Evolutionary conservation across 2,797 vertebrate species (phyloP), one percentile per base, ranked within the genome.

Genomic region (Lycodopsis pacificus): DNA sequence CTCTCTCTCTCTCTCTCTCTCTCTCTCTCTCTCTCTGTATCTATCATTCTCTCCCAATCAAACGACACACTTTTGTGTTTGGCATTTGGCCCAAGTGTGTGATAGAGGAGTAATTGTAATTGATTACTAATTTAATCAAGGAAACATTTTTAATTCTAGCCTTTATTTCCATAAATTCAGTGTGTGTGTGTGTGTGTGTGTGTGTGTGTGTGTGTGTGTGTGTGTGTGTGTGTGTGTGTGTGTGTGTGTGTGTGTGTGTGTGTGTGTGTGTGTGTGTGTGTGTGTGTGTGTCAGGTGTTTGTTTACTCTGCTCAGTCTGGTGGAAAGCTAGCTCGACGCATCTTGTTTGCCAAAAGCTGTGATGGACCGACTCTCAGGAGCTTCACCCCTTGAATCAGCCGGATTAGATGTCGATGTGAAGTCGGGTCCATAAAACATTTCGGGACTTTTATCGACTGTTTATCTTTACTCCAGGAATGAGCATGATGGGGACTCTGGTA

Each of bases 1-100:
- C 70, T 84, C 44, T 79, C 81, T 79, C 76, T 86, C 86, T 86
- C 82, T 82, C 78, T 74, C 72, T 83, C 53, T 3, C 86, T 79
- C 77, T 73, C 40, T 51, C 38, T 51, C 30, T 5, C 30, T 32
- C 32, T 32, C 32, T 32, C 40, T 72, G n/a, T 59, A 5, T 70
- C 44, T 49, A 62, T 57, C 42, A 12, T 80, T 77, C 68, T 40
- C 34, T 34, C 49, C 34, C 36, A 42, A 40, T 85, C 77, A 86
- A 76, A 74, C 61, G 40, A 56, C 27, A 66, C 5, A n/a, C 63
- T 81, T 80, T 76, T 80, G 62, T 42, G 36, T 75, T 66, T 86
- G 79, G 63, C 69, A 74, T 58, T 27, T 57, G 67, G 67, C 79
- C 70, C 57, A 48, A 44, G 30, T 42, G 58, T 62, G 56, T 77